Evolutionary conservation across 1,140 invertebrate species (phyloP), one percentile per base, ranked within the genome.

Genomic region (Hestina assimilis): DNA sequence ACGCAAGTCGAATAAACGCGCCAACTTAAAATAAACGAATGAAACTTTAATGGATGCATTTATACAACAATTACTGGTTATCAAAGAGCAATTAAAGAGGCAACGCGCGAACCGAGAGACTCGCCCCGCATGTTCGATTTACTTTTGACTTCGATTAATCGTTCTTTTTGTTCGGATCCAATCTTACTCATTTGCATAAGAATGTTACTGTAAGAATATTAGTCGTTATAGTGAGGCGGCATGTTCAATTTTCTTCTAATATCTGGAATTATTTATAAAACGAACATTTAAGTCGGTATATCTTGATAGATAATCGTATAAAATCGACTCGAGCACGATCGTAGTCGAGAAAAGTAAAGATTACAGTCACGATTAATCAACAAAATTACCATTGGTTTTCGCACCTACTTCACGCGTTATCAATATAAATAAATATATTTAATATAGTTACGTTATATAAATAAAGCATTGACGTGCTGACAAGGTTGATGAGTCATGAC

Each of bases 81-180:
- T 84, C 75, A 79, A 72, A 62, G 68, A 79, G 69, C 77, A 84
- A 83, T 85, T 79, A 85, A 78, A 80, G 68, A 75, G 70, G 69
- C 75, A 73, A 62, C 65, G 67, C 69, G 75, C 67, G 63, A 79
- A 76, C 65, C 65, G 63, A 64, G 69, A 65, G 64, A 75, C 73
- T 64, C 64, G 54, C 66, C 64, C 73, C 62, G 66, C 66, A 76
- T 68, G 69, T 69, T 80, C 73, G 67, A 75, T 80, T 79, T 79
- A 75, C 65, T 80, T 79, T 75, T 80, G 77, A 80, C 66, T 82
- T 80, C 69, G 69, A 82, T 80, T 79, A 76, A 83, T 75, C 67
- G 69, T 62, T 75, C 68, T 78, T 83, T 83, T 83, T 80, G 75
- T 83, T 79, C 60, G 59, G 55, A 67, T 71, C 60, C 67, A 74